phyloP scores from a whole-genome alignment of 2,888 invertebrate genomes.

The Apamea crenata region DNA sequence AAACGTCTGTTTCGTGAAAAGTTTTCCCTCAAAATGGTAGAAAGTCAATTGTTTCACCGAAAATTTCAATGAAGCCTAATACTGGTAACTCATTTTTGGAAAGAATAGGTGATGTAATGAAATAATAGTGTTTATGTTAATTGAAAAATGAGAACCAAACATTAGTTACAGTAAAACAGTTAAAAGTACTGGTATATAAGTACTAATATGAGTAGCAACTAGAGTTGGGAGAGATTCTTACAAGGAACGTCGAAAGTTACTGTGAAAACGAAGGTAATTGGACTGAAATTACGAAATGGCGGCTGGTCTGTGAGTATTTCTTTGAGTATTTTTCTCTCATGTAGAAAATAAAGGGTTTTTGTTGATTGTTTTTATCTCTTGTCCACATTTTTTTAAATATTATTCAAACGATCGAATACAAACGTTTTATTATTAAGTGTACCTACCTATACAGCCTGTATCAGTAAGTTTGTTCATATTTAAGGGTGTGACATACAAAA shows the following conservation, averaged over 20 bases:
- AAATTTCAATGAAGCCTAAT: not conserved
- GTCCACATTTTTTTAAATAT: not conserved
- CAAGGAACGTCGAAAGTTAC: not conserved
- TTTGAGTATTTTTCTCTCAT: not conserved
- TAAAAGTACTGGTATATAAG: constrained; percentile 2
- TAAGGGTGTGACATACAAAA: not conserved
- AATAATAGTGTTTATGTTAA: constrained; percentile 21
- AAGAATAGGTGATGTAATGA: constrained; percentile 18
- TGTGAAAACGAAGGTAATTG: not conserved
- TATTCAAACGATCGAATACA: not conserved
- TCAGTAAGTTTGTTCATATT: not conserved
- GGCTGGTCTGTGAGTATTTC: constrained; percentile 76
- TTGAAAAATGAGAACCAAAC: not conserved
- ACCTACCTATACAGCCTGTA: not conserved
- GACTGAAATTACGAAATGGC: constrained; percentile 54
- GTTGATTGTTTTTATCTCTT: not conserved
- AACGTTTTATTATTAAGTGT: not conserved
- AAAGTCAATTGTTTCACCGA: not conserved
- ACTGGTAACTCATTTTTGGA: constrained; percentile 1
- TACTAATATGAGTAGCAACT: not conserved
- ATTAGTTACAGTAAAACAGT: constrained; percentile 10
- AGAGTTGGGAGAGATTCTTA: constrained; percentile 5
- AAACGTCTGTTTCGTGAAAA: not conserved
- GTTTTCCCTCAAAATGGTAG: not conserved
- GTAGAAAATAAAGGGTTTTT: not conserved